phyloP scores from a whole-genome alignment of 2,113 vertebrate genomes.

The Ibidorhyncha struthersii region DNA sequence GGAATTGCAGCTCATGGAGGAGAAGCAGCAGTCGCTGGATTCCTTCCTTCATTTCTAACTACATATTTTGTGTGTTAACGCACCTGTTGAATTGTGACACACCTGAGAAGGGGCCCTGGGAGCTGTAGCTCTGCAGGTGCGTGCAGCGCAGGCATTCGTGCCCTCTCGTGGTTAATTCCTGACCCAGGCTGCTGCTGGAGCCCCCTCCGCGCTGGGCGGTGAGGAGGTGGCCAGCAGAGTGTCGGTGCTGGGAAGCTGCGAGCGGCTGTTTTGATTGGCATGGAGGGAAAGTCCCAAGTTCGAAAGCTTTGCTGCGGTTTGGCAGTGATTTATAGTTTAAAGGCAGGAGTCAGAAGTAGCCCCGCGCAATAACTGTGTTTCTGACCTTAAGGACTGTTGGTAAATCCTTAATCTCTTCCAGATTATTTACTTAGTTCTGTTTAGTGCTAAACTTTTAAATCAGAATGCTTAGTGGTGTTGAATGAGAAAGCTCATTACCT shows the following conservation, averaged over 20 bases:
- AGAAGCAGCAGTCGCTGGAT: not conserved
- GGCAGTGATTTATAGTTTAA: rapidly evolving
- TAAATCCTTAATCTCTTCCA: slow-evolving; percentile 16
- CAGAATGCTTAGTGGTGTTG: not conserved
- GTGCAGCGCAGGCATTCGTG: rapidly evolving
- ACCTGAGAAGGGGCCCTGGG: not conserved
- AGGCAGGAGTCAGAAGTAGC: not conserved
- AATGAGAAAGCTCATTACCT: slow-evolving; percentile 48
- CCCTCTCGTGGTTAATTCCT: not conserved
- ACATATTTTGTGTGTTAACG: rapidly evolving
- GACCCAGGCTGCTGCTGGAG: not conserved
- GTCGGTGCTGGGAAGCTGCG: not conserved
- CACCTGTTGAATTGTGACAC: rapidly evolving
- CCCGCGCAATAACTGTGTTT: rapidly evolving
- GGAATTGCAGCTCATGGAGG: not conserved
- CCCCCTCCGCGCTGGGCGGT: rapidly evolving
- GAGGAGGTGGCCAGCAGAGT: not conserved
- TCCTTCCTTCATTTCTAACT: not conserved
- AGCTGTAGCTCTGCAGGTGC: not conserved
- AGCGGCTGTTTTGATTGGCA: rapidly evolving
- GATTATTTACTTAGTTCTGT: not conserved
- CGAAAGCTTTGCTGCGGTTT: not conserved
- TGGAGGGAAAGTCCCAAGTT: rapidly evolving
- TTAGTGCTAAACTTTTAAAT: not conserved
- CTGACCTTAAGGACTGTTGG: not conserved